Conservation (phyloP, 64 coral and sea anemone genomes). For the Anthopleura sola region DNA sequence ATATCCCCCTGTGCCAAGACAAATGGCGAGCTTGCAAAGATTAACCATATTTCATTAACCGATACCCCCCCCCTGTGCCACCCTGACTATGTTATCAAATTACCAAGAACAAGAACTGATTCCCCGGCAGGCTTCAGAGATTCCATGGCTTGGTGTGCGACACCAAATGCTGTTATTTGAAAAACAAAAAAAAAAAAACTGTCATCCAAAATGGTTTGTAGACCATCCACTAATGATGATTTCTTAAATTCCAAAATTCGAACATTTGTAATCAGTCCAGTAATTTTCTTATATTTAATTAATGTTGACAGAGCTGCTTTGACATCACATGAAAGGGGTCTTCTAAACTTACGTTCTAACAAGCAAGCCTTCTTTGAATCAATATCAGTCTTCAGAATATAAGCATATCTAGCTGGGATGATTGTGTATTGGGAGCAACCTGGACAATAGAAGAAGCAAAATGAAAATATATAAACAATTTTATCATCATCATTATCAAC, state of each 20-base stretch:
- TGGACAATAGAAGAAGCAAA: not conserved
- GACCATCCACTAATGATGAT: not conserved
- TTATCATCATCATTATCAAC: too few relatives aligned
- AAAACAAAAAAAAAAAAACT: not conserved
- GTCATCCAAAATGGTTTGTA: not conserved
- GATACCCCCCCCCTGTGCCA: too few relatives aligned
- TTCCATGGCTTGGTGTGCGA: slow-evolving; percentile 65
- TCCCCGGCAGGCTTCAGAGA: slow-evolving; percentile 36
- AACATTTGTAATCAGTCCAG: too few relatives aligned
- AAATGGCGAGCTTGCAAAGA: too few relatives aligned
- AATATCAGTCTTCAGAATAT: slow-evolving; percentile 54
- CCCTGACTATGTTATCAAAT: not conserved
- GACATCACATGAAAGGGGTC: too few relatives aligned
- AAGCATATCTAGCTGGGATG: slow-evolving; percentile 54
- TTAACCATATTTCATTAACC: too few relatives aligned
- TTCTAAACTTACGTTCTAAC: slow-evolving; percentile 64
- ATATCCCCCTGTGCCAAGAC: too few relatives aligned
- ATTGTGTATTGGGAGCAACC: slow-evolving; percentile 63
- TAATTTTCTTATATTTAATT: too few relatives aligned
- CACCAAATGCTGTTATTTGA: slow-evolving; percentile 56
- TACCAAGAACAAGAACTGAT: slow-evolving; percentile 52
- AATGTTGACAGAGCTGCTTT: too few relatives aligned
- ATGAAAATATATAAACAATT: not conserved
- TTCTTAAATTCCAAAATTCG: too few relatives aligned
- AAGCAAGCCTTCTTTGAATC: slow-evolving; percentile 48